Evolutionary conservation across 2,888 invertebrate species (phyloP).

Genomic region (Germaria angustata): DNA sequence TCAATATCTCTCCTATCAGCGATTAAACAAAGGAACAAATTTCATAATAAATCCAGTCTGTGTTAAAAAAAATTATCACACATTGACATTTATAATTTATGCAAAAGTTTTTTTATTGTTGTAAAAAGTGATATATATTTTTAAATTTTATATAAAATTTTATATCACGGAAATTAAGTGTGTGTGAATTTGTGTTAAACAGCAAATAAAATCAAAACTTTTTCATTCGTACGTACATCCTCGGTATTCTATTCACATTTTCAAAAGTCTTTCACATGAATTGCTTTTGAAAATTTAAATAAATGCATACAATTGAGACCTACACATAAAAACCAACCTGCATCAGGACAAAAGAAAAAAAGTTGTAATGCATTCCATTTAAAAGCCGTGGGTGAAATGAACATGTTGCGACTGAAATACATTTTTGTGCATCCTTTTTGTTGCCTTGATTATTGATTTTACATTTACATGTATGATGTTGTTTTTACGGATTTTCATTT

Average conservation of each 20-base stretch:
- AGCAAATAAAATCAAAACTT: background rate
- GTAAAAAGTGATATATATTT: background rate
- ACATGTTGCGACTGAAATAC: constrained; percentile 1
- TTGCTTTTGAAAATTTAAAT: constrained; percentile 10
- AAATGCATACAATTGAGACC: background rate
- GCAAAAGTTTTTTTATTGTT: background rate
- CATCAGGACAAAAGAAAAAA: background rate
- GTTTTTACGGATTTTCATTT: background rate
- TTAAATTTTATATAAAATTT: background rate
- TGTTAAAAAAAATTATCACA: too few species aligned
- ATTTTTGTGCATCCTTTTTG: background rate
- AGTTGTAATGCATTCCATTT: background rate
- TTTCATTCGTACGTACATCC: background rate
- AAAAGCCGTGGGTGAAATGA: constrained; percentile 24
- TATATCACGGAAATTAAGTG: background rate
- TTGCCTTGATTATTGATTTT: constrained; percentile 18
- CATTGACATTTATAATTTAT: too few species aligned
- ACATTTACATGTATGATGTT: background rate
- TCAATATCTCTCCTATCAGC: too few species aligned
- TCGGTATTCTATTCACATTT: constrained; percentile 34
- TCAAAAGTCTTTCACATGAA: constrained; percentile 41
- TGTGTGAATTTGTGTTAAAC: background rate
- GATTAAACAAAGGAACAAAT: too few species aligned
- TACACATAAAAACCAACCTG: background rate
- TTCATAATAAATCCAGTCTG: too few species aligned